Conservation (phyloP, 2,113 vertebrate species). For the Hepsetus odoe region DNA sequence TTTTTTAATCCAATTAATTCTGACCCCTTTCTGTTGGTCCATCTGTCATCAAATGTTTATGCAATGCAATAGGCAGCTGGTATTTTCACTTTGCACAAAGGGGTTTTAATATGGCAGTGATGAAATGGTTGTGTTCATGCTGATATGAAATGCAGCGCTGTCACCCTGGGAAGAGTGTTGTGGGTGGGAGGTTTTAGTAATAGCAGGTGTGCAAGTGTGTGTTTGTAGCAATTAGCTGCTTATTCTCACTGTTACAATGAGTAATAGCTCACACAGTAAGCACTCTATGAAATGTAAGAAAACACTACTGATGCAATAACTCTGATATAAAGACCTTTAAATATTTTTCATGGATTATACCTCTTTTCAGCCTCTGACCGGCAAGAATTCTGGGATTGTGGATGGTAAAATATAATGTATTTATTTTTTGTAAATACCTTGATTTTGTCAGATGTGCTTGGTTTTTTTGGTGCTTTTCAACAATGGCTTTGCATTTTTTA, state of each 20-base stretch:
- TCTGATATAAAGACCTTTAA: background rate
- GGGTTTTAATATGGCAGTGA: background rate
- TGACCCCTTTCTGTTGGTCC: no score
- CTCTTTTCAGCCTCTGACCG: background rate
- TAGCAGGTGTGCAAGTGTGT: conserved; percentile 32
- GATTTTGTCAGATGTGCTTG: no score
- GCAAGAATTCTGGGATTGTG: background rate
- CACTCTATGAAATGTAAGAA: background rate
- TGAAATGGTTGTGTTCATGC: background rate
- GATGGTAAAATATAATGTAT: no score
- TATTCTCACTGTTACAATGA: conserved; percentile 33
- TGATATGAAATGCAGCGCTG: conserved; percentile 16
- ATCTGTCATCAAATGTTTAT: no score
- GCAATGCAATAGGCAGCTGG: no score
- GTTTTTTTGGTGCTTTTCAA: no score
- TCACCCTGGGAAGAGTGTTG: conserved; percentile 16
- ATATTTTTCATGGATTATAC: background rate
- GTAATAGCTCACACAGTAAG: conserved; percentile 38
- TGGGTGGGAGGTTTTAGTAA: conserved; percentile 43
- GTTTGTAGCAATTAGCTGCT: no score
- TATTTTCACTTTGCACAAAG: no score
- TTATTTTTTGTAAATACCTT: no score
- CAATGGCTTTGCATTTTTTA: no score
- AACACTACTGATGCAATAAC: conserved; percentile 14
- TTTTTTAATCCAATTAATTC: no score